Conservation (phyloP, 2,113 vertebrate species). For the Cebidichthys violaceus region DNA sequence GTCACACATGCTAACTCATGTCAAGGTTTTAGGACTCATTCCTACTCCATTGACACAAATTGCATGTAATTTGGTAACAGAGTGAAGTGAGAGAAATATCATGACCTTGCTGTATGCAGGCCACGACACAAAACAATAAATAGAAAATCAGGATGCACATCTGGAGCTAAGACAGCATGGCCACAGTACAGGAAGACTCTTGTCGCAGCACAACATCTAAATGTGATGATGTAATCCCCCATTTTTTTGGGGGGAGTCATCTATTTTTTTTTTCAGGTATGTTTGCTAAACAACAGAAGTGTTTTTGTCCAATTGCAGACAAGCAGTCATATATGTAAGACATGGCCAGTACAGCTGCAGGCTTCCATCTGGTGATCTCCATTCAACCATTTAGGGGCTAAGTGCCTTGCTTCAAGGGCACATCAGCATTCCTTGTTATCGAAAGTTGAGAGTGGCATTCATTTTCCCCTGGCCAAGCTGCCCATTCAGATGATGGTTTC, state of each 20-base stretch:
- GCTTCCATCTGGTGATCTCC: slow-evolving; percentile 25
- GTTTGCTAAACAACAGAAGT: background rate
- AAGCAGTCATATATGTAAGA: slow-evolving; percentile 4
- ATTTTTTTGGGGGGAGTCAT: background rate
- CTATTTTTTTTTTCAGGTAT: background rate
- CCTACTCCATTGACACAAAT: background rate
- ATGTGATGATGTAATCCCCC: background rate
- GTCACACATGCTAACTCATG: background rate
- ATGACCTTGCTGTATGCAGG: background rate
- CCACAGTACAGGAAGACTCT: background rate
- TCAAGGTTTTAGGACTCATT: background rate
- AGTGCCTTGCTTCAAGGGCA: slow-evolving; percentile 34
- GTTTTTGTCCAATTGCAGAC: slow-evolving; percentile 1
- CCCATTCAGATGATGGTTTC: slow-evolving; percentile 50
- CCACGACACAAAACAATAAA: background rate
- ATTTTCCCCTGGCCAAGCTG: slow-evolving; percentile 23
- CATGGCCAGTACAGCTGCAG: background rate
- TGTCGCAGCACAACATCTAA: background rate
- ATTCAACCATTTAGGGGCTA: slow-evolving; percentile 21
- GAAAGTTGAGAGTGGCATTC: slow-evolving; percentile 13
- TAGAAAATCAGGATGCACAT: background rate
- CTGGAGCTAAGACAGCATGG: background rate
- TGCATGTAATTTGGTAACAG: background rate
- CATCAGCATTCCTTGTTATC: slow-evolving; percentile 41
- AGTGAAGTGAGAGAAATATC: background rate